Percentiles rank a stretch among this genome's conserved stretches.
Conservation (phyloP, 2,888 invertebrate genomes). For the Sphaerophoria taeniata region DNA sequence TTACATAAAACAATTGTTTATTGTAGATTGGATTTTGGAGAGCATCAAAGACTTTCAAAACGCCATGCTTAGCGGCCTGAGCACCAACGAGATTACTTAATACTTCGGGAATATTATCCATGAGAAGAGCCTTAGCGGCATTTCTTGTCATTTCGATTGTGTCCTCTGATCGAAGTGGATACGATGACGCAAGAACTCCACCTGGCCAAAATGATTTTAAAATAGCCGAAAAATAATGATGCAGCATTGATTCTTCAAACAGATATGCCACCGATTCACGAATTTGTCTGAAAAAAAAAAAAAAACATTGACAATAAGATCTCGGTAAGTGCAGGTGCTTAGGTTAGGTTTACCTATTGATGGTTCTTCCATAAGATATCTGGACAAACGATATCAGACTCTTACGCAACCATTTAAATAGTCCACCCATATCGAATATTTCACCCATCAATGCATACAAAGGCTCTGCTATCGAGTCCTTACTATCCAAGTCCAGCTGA, state of each 20-base stretch:
- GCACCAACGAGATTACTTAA: constrained; percentile 93
- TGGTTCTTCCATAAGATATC: constrained; percentile 95
- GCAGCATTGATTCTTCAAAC: constrained; percentile 95
- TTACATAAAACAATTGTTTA: constrained; percentile 95
- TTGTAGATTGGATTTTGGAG: constrained; percentile 93
- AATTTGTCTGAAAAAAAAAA: constrained; percentile 89
- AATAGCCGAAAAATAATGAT: constrained; percentile 92
- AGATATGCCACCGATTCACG: constrained; percentile 93
- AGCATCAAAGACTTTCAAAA: constrained; percentile 93
- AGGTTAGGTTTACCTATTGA: constrained; percentile 92
- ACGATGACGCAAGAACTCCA: constrained; percentile 86
- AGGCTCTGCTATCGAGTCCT: constrained; percentile 95
- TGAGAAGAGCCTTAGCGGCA: constrained; percentile 85
- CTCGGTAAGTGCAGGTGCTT: no score
- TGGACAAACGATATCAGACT: constrained; percentile 96
- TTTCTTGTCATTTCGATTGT: constrained; percentile 88
- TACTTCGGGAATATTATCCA: constrained; percentile 90
- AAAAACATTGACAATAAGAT: constrained; percentile 17
- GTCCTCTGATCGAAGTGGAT: constrained; percentile 84
- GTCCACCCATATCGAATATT: constrained; percentile 94
- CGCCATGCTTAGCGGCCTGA: constrained; percentile 92
- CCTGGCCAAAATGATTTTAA: constrained; percentile 96
- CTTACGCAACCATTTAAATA: constrained; percentile 93
- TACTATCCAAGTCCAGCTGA: constrained; percentile 85
- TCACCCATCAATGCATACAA: constrained; percentile 94